These are phyloP conservation scores for Zingel zingel DNA, from an alignment of 2,113 vertebrate genomes.

Conservation along the genomic window DNA sequence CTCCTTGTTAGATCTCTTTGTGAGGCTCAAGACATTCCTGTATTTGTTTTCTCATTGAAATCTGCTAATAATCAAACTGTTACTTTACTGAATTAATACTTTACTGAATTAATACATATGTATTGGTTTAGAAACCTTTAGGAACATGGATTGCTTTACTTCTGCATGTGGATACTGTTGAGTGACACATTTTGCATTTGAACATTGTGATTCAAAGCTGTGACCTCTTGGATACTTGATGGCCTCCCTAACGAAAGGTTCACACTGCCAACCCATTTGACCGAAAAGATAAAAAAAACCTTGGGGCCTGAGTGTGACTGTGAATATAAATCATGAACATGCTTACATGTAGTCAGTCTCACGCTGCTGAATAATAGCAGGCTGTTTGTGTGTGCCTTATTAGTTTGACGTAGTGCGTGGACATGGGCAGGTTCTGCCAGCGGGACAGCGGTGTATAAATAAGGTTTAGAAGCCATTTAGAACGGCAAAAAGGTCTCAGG, in stretches of 20 bases:
- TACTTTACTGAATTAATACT: background rate
- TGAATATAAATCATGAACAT: slow-evolving; percentile 63
- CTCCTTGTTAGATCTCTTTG: slow-evolving; percentile 23
- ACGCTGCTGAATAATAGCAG: slow-evolving; percentile 57
- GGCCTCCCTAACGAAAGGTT: slow-evolving; percentile 10
- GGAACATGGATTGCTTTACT: slow-evolving; percentile 5
- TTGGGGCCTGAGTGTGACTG: slow-evolving; percentile 43
- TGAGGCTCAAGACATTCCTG: background rate
- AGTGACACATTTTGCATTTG: slow-evolving; percentile 10
- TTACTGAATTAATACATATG: background rate
- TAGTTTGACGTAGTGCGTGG: slow-evolving; percentile 58
- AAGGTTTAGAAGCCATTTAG: slow-evolving; percentile 61
- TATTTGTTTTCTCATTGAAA: background rate
- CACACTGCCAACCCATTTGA: slow-evolving; percentile 28
- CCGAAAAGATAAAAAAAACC: slow-evolving; percentile 44
- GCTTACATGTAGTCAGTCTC: slow-evolving; percentile 50
- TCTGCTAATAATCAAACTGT: slow-evolving; percentile 12
- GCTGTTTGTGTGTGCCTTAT: slow-evolving; percentile 61
- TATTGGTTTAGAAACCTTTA: slow-evolving; percentile 9
- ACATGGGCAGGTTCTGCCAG: slow-evolving; percentile 60
- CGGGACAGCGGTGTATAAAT: slow-evolving; percentile 58
- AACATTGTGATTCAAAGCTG: slow-evolving; percentile 23
- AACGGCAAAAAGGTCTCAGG: slow-evolving; percentile 52
- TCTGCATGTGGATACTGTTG: background rate
- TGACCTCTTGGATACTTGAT: slow-evolving; percentile 1